Conservation (phyloP, 2,113 vertebrate species). For the Symphodus melops region DNA sequence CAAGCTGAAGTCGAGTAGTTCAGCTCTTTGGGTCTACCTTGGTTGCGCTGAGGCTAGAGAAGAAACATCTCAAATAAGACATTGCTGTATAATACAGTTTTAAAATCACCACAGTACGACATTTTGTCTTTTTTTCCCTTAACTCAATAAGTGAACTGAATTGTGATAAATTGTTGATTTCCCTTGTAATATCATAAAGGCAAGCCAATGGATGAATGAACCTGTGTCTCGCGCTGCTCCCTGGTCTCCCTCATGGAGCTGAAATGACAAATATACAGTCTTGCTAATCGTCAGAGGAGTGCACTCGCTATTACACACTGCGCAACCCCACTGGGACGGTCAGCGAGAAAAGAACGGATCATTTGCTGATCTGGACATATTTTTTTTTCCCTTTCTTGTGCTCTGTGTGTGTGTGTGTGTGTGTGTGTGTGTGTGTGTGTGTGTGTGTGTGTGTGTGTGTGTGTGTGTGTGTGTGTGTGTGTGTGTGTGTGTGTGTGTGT, state of each 20-base stretch:
- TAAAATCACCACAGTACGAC: neutral
- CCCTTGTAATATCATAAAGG: neutral
- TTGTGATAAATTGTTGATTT: slow-evolving; percentile 17
- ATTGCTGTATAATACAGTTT: neutral
- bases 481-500: no score
- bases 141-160: slow-evolving; percentile 22
- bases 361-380: slow-evolving; percentile 78
- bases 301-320: slow-evolving; percentile 65
- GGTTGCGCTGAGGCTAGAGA: neutral
- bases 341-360: slow-evolving; percentile 69
- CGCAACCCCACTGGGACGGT: slow-evolving; percentile 53
- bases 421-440: no score
- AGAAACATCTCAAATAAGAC: neutral
- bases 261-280: slow-evolving; percentile 67
- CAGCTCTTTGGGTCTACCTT: neutral
- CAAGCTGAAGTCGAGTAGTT: slow-evolving; percentile 36
- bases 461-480: no score
- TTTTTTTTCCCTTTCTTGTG: slow-evolving; percentile 48
- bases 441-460: no score
- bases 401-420: no score
- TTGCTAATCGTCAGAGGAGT: slow-evolving; percentile 58
- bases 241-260: slow-evolving; percentile 45
- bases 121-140: slow-evolving; percentile 1
- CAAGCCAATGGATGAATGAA: slow-evolving; percentile 58
- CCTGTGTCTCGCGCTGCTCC: slow-evolving; percentile 32